Conservation (phyloP, 30 jellyfish, hydroid and myxozoan genomes). For the Pseudorhiza aurosa region DNA sequence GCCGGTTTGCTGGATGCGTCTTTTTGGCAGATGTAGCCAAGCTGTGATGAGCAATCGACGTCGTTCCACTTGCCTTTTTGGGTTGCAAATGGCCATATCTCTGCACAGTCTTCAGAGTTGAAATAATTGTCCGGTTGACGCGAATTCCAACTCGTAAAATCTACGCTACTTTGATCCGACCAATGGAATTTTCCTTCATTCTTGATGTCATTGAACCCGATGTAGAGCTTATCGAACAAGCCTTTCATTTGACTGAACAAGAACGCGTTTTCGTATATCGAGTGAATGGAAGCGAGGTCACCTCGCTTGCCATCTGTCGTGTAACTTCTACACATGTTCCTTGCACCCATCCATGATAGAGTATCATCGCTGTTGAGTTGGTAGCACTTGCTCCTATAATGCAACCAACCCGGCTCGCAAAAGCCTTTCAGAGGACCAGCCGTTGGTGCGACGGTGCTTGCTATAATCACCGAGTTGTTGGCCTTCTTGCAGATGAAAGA, state of each 20-base stretch:
- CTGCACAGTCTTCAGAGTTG: slow-evolving; percentile 87
- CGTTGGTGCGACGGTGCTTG: slow-evolving; percentile 70
- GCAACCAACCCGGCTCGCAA: slow-evolving; percentile 86
- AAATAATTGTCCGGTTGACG: slow-evolving; percentile 86
- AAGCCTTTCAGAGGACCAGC: slow-evolving; percentile 79
- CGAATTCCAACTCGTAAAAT: slow-evolving; percentile 77
- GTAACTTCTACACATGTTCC: slow-evolving; percentile 40
- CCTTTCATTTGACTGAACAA: slow-evolving; percentile 79
- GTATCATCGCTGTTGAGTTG: slow-evolving; percentile 31
- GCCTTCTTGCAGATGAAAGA: slow-evolving; percentile 77
- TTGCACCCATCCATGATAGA: slow-evolving; percentile 60
- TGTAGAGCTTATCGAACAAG: slow-evolving; percentile 39
- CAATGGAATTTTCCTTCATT: slow-evolving; percentile 78
- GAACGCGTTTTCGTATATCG: slow-evolving; percentile 81
- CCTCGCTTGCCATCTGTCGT: slow-evolving; percentile 47
- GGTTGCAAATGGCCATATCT: slow-evolving; percentile 66
- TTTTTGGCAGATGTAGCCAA: slow-evolving; percentile 86
- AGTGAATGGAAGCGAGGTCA: slow-evolving; percentile 81
- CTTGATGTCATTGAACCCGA: slow-evolving; percentile 84
- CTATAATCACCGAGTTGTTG: slow-evolving; percentile 50
- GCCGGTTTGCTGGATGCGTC: slow-evolving; percentile 43
- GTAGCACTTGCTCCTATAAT: slow-evolving; percentile 78
- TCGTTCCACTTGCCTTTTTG: slow-evolving; percentile 95
- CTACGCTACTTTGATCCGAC: slow-evolving; percentile 86
- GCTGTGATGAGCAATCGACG: slow-evolving; percentile 44